Evolutionary conservation across 2,888 invertebrate genomes (phyloP), one percentile per base, ranked within the genome.

Genomic region (Idaea biselata): DNA sequence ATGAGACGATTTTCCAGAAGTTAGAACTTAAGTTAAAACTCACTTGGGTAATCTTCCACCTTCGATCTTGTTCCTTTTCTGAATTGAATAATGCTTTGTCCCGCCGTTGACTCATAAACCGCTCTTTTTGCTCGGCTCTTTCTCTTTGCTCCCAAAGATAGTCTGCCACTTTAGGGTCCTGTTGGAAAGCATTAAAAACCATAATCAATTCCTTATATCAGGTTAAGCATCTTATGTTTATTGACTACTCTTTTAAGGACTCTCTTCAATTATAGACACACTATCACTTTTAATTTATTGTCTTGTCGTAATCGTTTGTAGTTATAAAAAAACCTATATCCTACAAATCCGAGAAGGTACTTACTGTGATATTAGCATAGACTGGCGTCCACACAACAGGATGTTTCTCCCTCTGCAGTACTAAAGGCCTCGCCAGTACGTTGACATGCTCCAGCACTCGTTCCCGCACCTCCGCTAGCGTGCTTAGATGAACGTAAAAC

Each of bases 371-470:
- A 84, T 99, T 98, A 17, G 98, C 97, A 84, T 99, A 99, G 16
- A 99, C 97, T 11, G 98, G 98, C 0, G 98, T 99, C 99, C 99
- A 99, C 7, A 98, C 96, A n/a, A 97, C 96, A 6, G 98, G 97
- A 85, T 97, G 97, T 71, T 96, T 94, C 66, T 95, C 95, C 60
- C 96, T 94, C 72, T 96, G 96, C 71, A 99, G 93, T 16, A 99
- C 99, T 87, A 99, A 94, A 0, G 99, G 99, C 66, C 99, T 94
- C 25, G 99, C 99, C 95, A 99, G 96, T 54, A 99, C 99, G 63
- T 98, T 97, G 75, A 99, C 97, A 86, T 99, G 99, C 84, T 99
- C 97, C 76, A 99, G 91, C 1, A 96, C 99, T 91, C 99, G 97
- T 91, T 99, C 99, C 63, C 99, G 95, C 55, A 99, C 99, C 92